Conservation (phyloP, 2,113 vertebrate species). For the Micronycteris hirsuta region DNA sequence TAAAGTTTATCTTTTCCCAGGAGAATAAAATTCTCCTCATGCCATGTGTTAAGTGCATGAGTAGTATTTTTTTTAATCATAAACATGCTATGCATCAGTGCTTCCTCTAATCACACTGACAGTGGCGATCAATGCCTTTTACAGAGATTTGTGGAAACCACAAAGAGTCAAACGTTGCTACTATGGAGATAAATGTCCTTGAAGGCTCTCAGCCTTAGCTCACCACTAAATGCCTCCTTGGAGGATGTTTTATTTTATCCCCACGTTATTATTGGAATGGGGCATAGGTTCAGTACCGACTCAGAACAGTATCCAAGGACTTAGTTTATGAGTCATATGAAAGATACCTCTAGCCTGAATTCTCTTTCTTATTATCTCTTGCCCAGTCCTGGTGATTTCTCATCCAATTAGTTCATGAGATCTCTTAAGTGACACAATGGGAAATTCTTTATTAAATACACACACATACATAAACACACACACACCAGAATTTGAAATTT, state of each 20-base stretch:
- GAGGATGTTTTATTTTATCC: conserved; percentile 79
- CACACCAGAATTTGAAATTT: neutral
- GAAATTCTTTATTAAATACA: neutral
- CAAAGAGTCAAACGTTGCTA: conserved; percentile 83
- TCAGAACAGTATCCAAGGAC: conserved; percentile 13
- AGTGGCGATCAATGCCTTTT: conserved; percentile 84
- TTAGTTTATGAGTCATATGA: conserved; percentile 58
- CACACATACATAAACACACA: neutral
- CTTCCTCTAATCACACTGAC: conserved; percentile 80
- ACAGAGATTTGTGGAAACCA: conserved; percentile 86
- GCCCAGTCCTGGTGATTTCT: neutral
- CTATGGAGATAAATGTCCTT: conserved; percentile 86
- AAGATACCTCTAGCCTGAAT: neutral
- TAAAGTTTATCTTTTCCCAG: conserved; percentile 56
- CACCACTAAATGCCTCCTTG: conserved; percentile 81
- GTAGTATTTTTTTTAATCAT: conserved; percentile 73
- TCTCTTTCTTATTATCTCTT: neutral
- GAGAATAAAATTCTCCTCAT: conserved; percentile 64
- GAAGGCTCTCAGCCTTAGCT: conserved; percentile 76
- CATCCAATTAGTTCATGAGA: neutral
- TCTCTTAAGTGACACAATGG: neutral
- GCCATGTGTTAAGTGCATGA: conserved; percentile 62
- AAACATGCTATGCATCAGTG: conserved; percentile 79
- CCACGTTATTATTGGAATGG: conserved; percentile 70
- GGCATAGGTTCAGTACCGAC: conserved; percentile 72